Conservation (phyloP, 1,140 invertebrate species). For the Nymphalis io region DNA sequence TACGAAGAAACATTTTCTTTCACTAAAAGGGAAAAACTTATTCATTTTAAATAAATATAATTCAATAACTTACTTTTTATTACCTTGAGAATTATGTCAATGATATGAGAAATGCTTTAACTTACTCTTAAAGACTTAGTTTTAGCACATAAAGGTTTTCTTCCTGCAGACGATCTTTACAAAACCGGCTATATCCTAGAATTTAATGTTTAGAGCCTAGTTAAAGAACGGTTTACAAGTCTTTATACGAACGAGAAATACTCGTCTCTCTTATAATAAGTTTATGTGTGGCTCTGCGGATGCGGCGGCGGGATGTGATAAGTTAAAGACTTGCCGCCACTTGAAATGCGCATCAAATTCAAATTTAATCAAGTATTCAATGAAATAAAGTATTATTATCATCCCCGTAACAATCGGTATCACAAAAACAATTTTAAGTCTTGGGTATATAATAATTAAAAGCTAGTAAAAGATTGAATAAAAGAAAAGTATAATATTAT, state of each 20-base stretch:
- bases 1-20: too few relatives aligned
- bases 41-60: too few relatives aligned
- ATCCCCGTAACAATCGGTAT: not conserved
- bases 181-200: slow-evolving; percentile 7
- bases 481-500: too few relatives aligned
- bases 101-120: not conserved
- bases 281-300: slow-evolving; percentile 40
- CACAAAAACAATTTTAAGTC: too few relatives aligned
- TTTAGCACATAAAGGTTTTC: not conserved
- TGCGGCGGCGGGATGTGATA: slow-evolving; percentile 42
- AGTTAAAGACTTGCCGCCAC: slow-evolving; percentile 32
- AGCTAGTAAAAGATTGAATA: too few relatives aligned
- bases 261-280: slow-evolving; percentile 54
- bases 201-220: slow-evolving; percentile 18
- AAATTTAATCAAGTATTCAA: slow-evolving; percentile 29
- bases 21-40: too few relatives aligned
- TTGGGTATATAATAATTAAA: too few relatives aligned
- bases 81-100: too few relatives aligned
- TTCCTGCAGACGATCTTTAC: not conserved
- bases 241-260: slow-evolving; percentile 47
- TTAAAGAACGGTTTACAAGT: slow-evolving; percentile 37
- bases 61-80: too few relatives aligned
- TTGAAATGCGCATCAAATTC: slow-evolving; percentile 35
- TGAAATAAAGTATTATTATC: slow-evolving; percentile 10
- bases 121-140: not conserved